Percentiles rank a stretch among this genome's conserved stretches.
phyloP scores from a whole-genome alignment of 1,140 invertebrate genomes.

The Matsumurasca onukii region DNA sequence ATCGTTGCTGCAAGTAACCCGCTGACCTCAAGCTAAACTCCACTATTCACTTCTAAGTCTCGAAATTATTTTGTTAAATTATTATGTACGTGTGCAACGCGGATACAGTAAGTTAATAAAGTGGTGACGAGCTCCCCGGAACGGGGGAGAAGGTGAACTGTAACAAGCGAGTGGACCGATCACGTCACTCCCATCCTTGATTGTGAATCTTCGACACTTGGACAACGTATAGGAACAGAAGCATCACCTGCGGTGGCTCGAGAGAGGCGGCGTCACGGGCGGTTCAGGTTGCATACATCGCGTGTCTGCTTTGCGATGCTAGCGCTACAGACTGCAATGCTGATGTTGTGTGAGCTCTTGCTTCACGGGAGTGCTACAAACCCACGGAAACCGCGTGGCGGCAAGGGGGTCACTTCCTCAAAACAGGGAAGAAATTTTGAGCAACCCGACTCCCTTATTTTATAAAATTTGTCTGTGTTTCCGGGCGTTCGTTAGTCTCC shows the following conservation, averaged over 20 bases:
- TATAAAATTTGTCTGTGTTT: no score
- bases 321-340: neutral
- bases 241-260: neutral
- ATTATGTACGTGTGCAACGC: slow-evolving; percentile 31
- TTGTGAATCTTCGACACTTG: slow-evolving; percentile 9
- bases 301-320: neutral
- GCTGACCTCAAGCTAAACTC: slow-evolving; percentile 36
- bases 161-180: slow-evolving; percentile 29
- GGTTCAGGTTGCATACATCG: no score
- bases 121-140: neutral
- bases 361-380: no score
- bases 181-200: slow-evolving; percentile 32
- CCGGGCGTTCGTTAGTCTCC: no score
- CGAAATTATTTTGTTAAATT: slow-evolving; percentile 31
- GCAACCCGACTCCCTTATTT: neutral
- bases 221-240: slow-evolving; percentile 15
- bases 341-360: no score
- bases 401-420: neutral
- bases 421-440: slow-evolving; percentile 25
- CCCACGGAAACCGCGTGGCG: neutral
- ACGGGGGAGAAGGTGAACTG: slow-evolving; percentile 32
- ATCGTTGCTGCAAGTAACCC: slow-evolving; percentile 40
- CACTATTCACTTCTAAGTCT: slow-evolving; percentile 36
- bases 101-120: slow-evolving; percentile 29
- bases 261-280: neutral